phyloP scores from a whole-genome alignment of 2,888 invertebrate species.

The Melanostoma scalare region DNA sequence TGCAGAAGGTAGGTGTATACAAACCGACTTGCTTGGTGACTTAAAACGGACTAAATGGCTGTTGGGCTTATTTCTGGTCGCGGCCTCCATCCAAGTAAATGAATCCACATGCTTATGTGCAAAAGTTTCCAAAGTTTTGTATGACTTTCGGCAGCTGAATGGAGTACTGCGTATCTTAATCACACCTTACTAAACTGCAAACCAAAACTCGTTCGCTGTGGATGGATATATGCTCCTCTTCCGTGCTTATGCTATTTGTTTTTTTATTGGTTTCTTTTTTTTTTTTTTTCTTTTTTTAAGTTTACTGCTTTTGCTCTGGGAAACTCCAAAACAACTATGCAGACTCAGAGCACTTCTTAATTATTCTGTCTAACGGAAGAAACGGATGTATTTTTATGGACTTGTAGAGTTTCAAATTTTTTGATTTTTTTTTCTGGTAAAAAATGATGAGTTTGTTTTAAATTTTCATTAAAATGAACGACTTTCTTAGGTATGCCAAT shows the following conservation, averaged over 20 bases:
- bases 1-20: constrained; percentile 39
- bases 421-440: too few species aligned
- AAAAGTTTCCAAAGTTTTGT: constrained; percentile 72
- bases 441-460: too few species aligned
- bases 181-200: constrained; percentile 53
- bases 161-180: constrained; percentile 57
- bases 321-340: constrained; percentile 29
- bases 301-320: constrained; percentile 47
- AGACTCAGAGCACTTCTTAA: constrained; percentile 26
- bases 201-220: constrained; percentile 65
- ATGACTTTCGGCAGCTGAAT: constrained; percentile 64
- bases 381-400: constrained; percentile 41
- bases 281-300: constrained; percentile 26
- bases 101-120: constrained; percentile 57
- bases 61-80: constrained; percentile 64
- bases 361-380: constrained; percentile 40
- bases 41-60: constrained; percentile 71
- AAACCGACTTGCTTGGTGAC: constrained; percentile 71
- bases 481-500: too few species aligned
- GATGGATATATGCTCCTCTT: constrained; percentile 20
- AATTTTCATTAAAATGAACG: too few species aligned
- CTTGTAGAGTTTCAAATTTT: constrained; percentile 1
- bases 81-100: constrained; percentile 61
- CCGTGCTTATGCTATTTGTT: constrained; percentile 31
- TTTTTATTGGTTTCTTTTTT: constrained; percentile 22